These are phyloP conservation scores for Pogonomyrmex barbatus DNA, from an alignment of 1,140 invertebrate genomes.

Conservation along the genomic window DNA sequence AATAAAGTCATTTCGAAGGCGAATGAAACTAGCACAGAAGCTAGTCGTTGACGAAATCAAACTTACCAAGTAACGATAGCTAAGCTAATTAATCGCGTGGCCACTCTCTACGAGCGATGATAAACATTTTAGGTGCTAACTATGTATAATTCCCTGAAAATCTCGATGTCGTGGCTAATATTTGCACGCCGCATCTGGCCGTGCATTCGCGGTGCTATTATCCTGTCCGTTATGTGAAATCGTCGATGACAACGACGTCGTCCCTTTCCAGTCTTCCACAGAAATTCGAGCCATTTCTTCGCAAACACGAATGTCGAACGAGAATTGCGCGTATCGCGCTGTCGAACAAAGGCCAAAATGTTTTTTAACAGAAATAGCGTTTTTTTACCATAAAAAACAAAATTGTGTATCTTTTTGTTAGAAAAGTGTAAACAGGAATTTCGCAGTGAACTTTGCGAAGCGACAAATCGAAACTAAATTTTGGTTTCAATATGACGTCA, in stretches of 20 bases:
- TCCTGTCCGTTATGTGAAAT: slow-evolving; percentile 37
- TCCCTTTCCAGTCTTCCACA: slow-evolving; percentile 73
- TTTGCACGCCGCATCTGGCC: slow-evolving; percentile 28
- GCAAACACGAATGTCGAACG: slow-evolving; percentile 21
- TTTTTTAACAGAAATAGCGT: background rate
- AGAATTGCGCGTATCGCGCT: slow-evolving; percentile 10
- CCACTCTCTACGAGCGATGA: slow-evolving; percentile 36
- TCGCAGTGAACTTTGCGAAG: background rate
- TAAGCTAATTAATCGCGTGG: slow-evolving; percentile 31
- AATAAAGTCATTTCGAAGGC: slow-evolving; percentile 35
- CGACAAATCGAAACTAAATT: slow-evolving; percentile 2
- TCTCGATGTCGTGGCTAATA: slow-evolving; percentile 66
- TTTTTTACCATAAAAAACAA: background rate
- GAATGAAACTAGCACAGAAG: slow-evolving; percentile 43
- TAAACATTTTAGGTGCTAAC: slow-evolving; percentile 70
- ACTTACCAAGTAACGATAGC: slow-evolving; percentile 20
- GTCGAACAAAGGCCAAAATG: slow-evolving; percentile 30
- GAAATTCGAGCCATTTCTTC: slow-evolving; percentile 55
- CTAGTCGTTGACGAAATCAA: slow-evolving; percentile 40
- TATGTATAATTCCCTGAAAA: slow-evolving; percentile 62
- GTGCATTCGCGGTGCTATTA: slow-evolving; percentile 66
- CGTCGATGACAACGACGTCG: slow-evolving; percentile 54
- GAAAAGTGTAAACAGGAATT: background rate
- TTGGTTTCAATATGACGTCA: background rate
- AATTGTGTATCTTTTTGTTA: background rate